These are phyloP conservation scores for Cyprinodon tularosa DNA, from an alignment of 2,113 vertebrate genomes.

Conservation along the genomic window DNA sequence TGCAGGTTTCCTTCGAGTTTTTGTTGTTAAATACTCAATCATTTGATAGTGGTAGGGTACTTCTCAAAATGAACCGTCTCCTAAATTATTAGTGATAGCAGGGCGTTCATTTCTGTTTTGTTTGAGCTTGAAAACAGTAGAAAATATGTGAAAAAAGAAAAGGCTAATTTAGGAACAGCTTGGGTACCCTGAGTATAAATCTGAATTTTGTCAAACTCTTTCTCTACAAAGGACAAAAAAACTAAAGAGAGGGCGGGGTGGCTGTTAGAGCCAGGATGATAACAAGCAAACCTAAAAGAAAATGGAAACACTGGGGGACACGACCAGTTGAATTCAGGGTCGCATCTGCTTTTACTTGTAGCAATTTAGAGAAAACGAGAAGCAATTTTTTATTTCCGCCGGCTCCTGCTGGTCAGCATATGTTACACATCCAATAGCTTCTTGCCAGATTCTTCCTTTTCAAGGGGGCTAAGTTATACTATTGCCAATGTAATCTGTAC, in stretches of 20 bases:
- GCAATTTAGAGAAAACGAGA: conserved; percentile 69
- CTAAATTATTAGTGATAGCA: neutral
- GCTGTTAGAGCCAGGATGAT: conserved; percentile 1
- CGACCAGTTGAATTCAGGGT: conserved; percentile 42
- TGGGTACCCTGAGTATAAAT: conserved; percentile 7
- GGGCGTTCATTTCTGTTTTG: neutral
- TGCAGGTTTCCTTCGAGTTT: neutral
- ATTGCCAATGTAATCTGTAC: conserved; percentile 9
- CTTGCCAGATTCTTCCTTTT: conserved; percentile 18
- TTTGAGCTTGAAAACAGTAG: neutral
- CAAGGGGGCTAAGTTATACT: conserved; percentile 2
- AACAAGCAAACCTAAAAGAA: conserved; percentile 43
- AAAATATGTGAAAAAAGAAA: neutral
- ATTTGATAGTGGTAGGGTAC: neutral
- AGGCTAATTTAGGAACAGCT: neutral
- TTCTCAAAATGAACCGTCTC: neutral
- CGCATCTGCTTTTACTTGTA: conserved; percentile 62
- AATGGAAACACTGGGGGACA: conserved; percentile 51
- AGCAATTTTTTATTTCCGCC: conserved; percentile 55
- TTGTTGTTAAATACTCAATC: neutral
- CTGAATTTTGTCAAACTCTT: conserved; percentile 9
- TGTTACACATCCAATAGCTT: conserved; percentile 21
- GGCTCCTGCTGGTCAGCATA: conserved; percentile 30
- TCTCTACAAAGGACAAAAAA: conserved; percentile 2
- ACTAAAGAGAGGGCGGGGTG: neutral